Base-by-base conservation (phyloP, 2,797 vertebrate genomes). In the Hirundo rustica region DNA sequence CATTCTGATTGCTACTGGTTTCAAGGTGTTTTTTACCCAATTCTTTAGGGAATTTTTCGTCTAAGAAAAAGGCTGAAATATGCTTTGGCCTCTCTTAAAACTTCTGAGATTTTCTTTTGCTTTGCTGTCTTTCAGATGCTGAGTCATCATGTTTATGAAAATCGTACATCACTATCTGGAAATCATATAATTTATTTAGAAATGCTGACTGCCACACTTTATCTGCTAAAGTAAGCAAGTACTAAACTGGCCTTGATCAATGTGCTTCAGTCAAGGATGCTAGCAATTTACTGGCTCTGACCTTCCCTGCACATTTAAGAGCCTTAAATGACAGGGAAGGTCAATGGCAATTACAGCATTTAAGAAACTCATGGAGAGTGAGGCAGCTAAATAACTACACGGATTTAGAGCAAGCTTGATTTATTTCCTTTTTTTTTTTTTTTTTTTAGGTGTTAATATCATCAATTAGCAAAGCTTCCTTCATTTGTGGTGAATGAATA, bases 171-270 rank as follows among this genome's bases (percentile, higher is more conserved):
- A 48, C 83, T 77, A 25, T 76, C 86, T 88, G 77, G 86, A 76
- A 88, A 77, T 86, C 0, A 0, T 50, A 2, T 60, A 23, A 79
- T 58, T 91, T 76, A 38, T 82, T 79, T 70, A 70, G 68, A 83
- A 89, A 10, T 82, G 95, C 92, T 95, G 88, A 95, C 93, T 77
- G 62, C 68, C 83, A 34, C 91, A 26, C 67, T 92, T 93, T 83
- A 90, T 90, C 61, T 93, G 94, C 94, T 93, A 76, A 92, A 79
- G 82, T 83, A 80, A 95, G 92, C 95, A 88, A 92, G 44, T 68
- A 10, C 38, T 70, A 17, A 92, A 47, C 92, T 66, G 91, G 75
- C 75, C 77, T 75, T 75, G 92, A 93, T 93, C 93, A 72, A 86
- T 88, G 74, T n/a, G 34, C 80, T 62, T 72, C 64, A 58, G 88